Evolutionary conservation across 2,888 invertebrate species (phyloP), one percentile per base, ranked within the genome.

Genomic region (Pilophorus perplexus): DNA sequence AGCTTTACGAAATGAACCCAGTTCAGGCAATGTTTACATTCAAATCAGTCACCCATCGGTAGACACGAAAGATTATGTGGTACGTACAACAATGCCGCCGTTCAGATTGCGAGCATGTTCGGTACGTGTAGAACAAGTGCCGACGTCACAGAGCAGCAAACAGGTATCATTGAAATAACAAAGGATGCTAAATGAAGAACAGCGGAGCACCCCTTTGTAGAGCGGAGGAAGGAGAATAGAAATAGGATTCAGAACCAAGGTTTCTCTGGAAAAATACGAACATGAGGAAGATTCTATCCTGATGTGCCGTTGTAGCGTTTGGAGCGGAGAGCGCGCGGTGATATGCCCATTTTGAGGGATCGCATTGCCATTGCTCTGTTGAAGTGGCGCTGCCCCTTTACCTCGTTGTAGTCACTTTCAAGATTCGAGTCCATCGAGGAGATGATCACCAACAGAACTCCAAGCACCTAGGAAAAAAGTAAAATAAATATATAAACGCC

Each of bases 281-380:
- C n/a, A n/a, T n/a, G 44, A 59, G 10, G 42, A 18, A 22, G 44
- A 25, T 25, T 25, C 28, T 69, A 70, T 66, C 70, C 71, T 25
- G 67, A 70, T 12, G 66, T 68, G 14, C 70, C 70, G 40, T 67
- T 70, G 68, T 71, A 68, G 37, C 72, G 67, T 44, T 71, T 72
- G 48, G 71, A 57, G 27, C 72, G 69, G 25, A 72, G 68, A 27
- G 72, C 69, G n/a, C 72, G 65, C 3, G 71, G 70, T 16, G 72
- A 71, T 18, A 71, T 71, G 14, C 72, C 72, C 70, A 72, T 71
- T 65, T 72, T 72, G 46, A 93, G 80, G 57, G 90, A 89, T 12
- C 90, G 82, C 90, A 92, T 91, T 14, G 92, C 90, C 87, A 92
- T 88, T 12, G 91, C 90, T 72, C 91, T 83, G 79, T 91, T 92